Base-by-base conservation (phyloP, 2,113 vertebrate species). In the Nerophis lumbriciformis region DNA sequence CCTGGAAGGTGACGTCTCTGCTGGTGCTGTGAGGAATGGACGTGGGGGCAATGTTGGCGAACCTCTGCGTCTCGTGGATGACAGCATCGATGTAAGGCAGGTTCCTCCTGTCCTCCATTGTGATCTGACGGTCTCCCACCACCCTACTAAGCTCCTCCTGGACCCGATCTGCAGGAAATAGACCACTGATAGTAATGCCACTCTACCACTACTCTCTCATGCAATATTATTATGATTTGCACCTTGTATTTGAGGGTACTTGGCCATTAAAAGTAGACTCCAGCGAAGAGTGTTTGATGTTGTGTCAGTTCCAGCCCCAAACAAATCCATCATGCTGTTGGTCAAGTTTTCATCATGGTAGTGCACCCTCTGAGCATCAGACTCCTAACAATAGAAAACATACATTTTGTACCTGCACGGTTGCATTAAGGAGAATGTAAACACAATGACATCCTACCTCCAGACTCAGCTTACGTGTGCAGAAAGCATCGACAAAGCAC, bases 201-300 rank as follows among this genome's bases (percentile, higher is more conserved):
- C 28, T 28, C 28, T 10, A 7, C 5, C 15, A 78, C 79, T 38
- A 79, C 69, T 75, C 42, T 7, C 12, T 0, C 13, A 11, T 12
- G 21, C 45, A 14, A 15, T 28, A 28, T 28, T 28, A 28, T 3
- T 36, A 73, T 51, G 8, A 51, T 50, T 19, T 19, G 9, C 11
- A 93, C 92, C 86, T 82, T 93, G 91, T 52, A 92, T 72, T 4
- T 87, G 73, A 36, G 90, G 89, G 21, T 87, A 78, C 63, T 87
- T 91, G n/a, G 88, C 79, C 88, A 92, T 83, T 3, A 76, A 45
- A 59, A 92, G 59, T 1, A 93, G 56, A 53, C 66, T 53, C 81
- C 87, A 92, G 49, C 78, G 53, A n/a, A 93, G 21, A 7, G 68
- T 59, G 1, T 56, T 81, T 19, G 64, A 71, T 5, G 83, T 86